phyloP scores from a whole-genome alignment of 2,113 vertebrate species.

The Solea solea region DNA sequence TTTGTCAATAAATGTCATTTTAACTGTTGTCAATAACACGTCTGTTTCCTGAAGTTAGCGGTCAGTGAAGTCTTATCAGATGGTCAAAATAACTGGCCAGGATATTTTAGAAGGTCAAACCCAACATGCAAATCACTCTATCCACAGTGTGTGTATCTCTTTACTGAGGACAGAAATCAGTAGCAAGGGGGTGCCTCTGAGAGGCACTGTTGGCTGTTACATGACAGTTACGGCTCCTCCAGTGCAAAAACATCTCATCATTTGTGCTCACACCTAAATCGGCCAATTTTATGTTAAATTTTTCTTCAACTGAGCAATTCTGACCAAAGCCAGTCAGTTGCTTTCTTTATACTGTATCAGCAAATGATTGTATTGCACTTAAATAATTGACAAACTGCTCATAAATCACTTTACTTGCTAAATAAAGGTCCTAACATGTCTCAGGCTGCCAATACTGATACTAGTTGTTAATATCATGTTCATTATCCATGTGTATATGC shows the following conservation, averaged over 20 bases:
- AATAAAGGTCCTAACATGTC: no score
- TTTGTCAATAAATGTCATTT: constrained; percentile 69
- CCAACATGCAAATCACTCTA: neutral
- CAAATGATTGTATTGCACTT: no score
- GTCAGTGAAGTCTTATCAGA: neutral
- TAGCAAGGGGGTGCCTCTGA: constrained; percentile 17
- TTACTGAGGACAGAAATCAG: constrained; percentile 2
- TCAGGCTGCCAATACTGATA: neutral
- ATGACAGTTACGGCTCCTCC: neutral
- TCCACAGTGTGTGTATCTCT: neutral
- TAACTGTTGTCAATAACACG: constrained; percentile 18
- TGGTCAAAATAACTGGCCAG: neutral
- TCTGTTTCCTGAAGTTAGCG: neutral
- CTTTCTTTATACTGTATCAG: no score
- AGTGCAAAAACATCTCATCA: neutral
- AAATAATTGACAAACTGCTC: neutral
- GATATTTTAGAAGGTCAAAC: neutral
- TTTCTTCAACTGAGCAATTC: constrained; percentile 12
- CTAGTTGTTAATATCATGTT: neutral
- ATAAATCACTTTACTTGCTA: neutral
- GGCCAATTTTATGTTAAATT: neutral
- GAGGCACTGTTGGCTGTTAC: constrained; percentile 41
- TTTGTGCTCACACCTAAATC: constrained; percentile 1
- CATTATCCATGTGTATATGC: neutral
- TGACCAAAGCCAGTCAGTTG: neutral